Percentiles rank a stretch among this genome's conserved stretches.
phyloP scores from a whole-genome alignment of 2,113 vertebrate genomes.

The Cynoglossus semilaevis region DNA sequence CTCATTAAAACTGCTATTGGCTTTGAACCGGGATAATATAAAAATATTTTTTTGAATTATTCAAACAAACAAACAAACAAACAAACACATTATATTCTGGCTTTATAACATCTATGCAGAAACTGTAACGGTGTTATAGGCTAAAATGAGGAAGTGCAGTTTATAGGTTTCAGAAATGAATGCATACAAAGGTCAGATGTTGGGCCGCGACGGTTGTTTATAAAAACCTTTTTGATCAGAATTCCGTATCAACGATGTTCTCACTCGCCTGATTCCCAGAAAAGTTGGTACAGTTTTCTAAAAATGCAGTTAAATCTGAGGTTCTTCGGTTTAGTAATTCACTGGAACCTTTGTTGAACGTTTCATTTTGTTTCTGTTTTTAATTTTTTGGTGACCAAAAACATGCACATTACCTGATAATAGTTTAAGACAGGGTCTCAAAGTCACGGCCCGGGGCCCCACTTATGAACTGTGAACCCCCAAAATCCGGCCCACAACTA shows the following conservation, averaged over 20 bases:
- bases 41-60: conserved; percentile 43
- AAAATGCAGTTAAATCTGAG: no score
- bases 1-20: conserved; percentile 34
- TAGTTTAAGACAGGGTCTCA: no score
- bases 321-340: no score
- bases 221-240: conserved; percentile 8
- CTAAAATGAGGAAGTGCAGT: conserved; percentile 5
- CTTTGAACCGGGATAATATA: conserved; percentile 34
- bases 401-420: no score
- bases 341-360: no score
- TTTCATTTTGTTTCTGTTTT: no score
- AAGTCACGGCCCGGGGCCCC: no score
- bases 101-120: background rate
- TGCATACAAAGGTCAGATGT: conserved; percentile 26
- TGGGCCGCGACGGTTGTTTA: background rate
- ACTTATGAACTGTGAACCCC: no score
- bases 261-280: background rate
- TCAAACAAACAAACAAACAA: conserved; percentile 20
- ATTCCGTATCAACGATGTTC: conserved; percentile 9
- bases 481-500: no score
- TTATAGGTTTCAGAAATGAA: conserved; percentile 8
- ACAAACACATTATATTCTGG: background rate
- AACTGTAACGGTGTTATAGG: conserved; percentile 13
- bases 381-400: no score
- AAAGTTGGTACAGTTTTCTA: no score